Evolutionary conservation across 2,888 invertebrate genomes (phyloP).

Genomic region (Crematogaster levior): DNA sequence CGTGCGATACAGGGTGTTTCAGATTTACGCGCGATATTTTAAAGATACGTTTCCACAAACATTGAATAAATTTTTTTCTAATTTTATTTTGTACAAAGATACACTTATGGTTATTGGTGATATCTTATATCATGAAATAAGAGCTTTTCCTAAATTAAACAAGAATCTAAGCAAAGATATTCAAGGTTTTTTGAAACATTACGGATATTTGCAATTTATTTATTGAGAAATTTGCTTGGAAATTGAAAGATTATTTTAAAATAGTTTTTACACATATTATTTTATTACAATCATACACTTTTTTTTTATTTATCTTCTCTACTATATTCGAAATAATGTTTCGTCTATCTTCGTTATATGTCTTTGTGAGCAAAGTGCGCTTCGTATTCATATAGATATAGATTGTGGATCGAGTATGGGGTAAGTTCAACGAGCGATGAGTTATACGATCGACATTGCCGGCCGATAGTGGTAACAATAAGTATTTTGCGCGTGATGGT

Average conservation of each 20-base stretch:
- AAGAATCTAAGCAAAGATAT: too few relatives aligned
- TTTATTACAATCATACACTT: neutral
- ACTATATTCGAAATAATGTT: neutral
- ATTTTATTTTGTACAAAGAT: neutral
- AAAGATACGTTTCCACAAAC: neutral
- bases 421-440: conserved; percentile 37
- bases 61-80: neutral
- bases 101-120: neutral
- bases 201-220: neutral
- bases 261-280: neutral
- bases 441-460: conserved; percentile 50
- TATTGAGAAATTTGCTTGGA: neutral
- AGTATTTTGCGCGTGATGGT: conserved; percentile 67
- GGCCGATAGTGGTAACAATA: conserved; percentile 64
- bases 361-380: neutral
- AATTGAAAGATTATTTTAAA: neutral
- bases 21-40: neutral
- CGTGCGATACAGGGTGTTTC: conserved; percentile 12
- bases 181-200: neutral
- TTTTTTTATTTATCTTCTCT: neutral
- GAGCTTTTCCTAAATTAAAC: neutral
- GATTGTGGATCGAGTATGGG: conserved; percentile 34
- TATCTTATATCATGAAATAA: neutral
- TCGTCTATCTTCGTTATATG: conserved; percentile 31
- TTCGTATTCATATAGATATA: neutral